Conservation (phyloP, 30 jellyfish, hydroid and myxozoan species). For the Chironex yamaguchii region DNA sequence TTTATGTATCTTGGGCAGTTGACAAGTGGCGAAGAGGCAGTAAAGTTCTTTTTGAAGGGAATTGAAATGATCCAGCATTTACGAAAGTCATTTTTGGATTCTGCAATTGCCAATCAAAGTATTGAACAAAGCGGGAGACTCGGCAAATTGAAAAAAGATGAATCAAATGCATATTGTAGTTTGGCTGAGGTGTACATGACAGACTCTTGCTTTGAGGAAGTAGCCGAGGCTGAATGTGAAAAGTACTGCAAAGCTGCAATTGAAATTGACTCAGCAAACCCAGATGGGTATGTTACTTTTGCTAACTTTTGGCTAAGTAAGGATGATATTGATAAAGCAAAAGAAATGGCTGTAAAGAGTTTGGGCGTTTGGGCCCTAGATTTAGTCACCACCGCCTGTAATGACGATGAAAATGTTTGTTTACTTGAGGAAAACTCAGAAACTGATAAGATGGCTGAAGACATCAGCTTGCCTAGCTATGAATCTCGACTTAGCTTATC, state of each 20-base stretch:
- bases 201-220: conserved; percentile 89
- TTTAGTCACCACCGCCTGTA: neutral
- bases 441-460: conserved; percentile 20
- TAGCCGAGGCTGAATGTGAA: conserved; percentile 84
- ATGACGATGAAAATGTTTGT: conserved; percentile 24
- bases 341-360: conserved; percentile 21
- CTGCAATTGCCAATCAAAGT: neutral
- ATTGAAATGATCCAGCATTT: conserved; percentile 75
- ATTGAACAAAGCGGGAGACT: neutral
- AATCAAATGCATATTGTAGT: conserved; percentile 90
- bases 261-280: conserved; percentile 57
- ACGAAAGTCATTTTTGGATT: conserved; percentile 14
- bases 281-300: conserved; percentile 83
- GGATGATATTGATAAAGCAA: conserved; percentile 79
- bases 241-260: conserved; percentile 82
- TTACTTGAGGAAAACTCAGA: neutral
- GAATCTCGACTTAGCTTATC: conserved; percentile 71
- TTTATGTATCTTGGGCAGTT: conserved; percentile 95
- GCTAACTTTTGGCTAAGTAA: conserved; percentile 78
- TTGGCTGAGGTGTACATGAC: conserved; percentile 94
- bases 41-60: conserved; percentile 80
- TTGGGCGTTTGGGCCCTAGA: conserved; percentile 63
- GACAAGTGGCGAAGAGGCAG: conserved; percentile 87
- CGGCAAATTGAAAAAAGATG: conserved; percentile 24
- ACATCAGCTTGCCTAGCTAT: conserved; percentile 43